phyloP scores from a whole-genome alignment of 2,113 vertebrate species.

The Campylorhamphus procurvoides region DNA sequence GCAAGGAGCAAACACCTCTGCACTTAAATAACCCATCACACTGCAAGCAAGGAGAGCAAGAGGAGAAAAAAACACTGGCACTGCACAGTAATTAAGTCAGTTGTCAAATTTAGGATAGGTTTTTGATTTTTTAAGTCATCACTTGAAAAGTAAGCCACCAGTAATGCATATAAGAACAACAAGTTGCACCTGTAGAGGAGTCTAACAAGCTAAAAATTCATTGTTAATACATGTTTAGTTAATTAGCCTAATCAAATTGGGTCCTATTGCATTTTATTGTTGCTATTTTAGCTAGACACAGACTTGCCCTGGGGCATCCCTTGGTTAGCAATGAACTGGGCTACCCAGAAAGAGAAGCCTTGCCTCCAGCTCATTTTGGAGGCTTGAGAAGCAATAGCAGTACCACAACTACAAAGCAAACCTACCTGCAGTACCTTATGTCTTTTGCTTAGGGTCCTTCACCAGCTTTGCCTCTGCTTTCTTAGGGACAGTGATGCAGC shows the following conservation, averaged over 20 bases:
- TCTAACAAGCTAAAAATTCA: background rate
- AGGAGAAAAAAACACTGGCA: background rate
- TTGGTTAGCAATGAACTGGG: background rate
- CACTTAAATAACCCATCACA: background rate
- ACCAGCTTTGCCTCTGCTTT: background rate
- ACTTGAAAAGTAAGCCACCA: background rate
- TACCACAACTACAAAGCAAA: background rate
- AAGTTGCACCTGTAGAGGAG: background rate
- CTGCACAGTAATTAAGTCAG: background rate
- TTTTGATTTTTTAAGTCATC: background rate
- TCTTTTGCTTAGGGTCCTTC: background rate
- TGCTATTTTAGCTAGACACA: background rate
- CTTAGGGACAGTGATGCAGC: background rate
- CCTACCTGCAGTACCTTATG: background rate
- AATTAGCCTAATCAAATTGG: background rate
- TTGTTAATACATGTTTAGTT: background rate
- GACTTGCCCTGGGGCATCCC: background rate
- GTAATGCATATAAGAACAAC: background rate
- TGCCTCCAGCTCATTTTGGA: background rate
- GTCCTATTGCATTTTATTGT: background rate
- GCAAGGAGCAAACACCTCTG: background rate
- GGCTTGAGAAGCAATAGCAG: rapidly evolving
- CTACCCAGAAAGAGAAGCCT: background rate
- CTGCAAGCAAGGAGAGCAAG: background rate
- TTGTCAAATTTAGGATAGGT: background rate